Conservation (phyloP, 2,888 invertebrate species). For the Cheilosia vernalis region DNA sequence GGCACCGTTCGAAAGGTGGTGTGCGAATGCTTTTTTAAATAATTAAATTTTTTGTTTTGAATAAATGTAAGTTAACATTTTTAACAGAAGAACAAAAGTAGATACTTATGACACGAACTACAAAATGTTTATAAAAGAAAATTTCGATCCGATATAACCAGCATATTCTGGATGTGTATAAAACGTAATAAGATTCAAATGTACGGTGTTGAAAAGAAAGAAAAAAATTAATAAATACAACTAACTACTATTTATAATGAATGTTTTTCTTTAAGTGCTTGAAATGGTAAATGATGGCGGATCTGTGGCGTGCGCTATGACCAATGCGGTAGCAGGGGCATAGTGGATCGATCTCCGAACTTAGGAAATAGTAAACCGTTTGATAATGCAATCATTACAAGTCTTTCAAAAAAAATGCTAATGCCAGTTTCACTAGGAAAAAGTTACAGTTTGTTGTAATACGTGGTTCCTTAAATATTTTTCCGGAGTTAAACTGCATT, state of each 20-base stretch:
- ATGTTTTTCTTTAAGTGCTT: constrained; percentile 19
- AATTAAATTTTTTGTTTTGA: constrained; percentile 43
- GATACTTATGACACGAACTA: constrained; percentile 60
- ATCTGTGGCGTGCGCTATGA: too few relatives aligned
- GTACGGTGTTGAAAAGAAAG: constrained; percentile 58
- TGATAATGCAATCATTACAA: too few relatives aligned
- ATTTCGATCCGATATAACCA: constrained; percentile 48
- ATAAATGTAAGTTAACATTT: constrained; percentile 62
- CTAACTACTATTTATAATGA: constrained; percentile 68
- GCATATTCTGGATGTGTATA: constrained; percentile 60
- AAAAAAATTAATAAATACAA: constrained; percentile 55
- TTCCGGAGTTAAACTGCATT: too few relatives aligned
- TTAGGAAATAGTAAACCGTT: too few relatives aligned
- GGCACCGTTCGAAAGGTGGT: constrained; percentile 5
- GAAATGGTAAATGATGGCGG: background rate
- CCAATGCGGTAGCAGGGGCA: too few relatives aligned
- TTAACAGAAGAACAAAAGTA: constrained; percentile 58
- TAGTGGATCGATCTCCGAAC: too few relatives aligned
- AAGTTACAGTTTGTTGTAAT: too few relatives aligned
- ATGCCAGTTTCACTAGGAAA: too few relatives aligned
- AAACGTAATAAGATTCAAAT: constrained; percentile 60
- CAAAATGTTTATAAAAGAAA: constrained; percentile 45
- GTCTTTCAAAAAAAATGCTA: too few relatives aligned
- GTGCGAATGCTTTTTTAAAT: constrained; percentile 37
- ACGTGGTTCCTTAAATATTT: too few relatives aligned